phyloP scores from a whole-genome alignment of 2,113 vertebrate species.

The Trachemys scripta region DNA sequence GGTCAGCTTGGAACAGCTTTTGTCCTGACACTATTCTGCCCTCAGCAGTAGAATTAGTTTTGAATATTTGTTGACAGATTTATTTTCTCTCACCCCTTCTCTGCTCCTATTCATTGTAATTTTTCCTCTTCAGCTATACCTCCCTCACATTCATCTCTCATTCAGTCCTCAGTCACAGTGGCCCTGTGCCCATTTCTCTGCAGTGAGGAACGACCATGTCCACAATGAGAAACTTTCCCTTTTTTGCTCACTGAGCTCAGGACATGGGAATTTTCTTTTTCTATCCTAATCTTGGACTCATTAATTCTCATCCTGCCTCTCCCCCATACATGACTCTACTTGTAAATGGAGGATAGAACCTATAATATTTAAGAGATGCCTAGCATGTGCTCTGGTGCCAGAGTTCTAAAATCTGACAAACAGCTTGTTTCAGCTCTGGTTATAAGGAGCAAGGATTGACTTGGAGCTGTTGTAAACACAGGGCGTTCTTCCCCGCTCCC shows the following conservation, averaged over 20 bases:
- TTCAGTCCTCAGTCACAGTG: background rate
- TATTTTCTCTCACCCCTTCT: background rate
- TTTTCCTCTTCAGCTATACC: background rate
- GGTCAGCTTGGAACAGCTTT: background rate
- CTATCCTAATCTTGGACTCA: background rate
- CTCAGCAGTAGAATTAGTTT: background rate
- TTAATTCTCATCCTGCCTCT: background rate
- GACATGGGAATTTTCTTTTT: background rate
- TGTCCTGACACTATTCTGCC: background rate
- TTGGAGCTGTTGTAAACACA: background rate
- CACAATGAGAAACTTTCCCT: fast-evolving
- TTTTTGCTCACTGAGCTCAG: background rate
- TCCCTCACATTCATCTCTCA: background rate
- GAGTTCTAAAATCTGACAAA: background rate
- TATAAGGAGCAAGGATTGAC: conserved; percentile 42
- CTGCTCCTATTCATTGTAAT: background rate
- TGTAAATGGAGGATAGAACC: background rate
- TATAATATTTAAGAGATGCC: background rate
- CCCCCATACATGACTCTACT: background rate
- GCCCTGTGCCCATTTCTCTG: background rate
- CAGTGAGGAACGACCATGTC: background rate
- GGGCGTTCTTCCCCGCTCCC: background rate
- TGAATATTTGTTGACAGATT: background rate
- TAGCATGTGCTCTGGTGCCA: background rate
- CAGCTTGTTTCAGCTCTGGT: background rate